Conservation (phyloP, 2,797 vertebrate genomes). For the Sebastes dallii region DNA sequence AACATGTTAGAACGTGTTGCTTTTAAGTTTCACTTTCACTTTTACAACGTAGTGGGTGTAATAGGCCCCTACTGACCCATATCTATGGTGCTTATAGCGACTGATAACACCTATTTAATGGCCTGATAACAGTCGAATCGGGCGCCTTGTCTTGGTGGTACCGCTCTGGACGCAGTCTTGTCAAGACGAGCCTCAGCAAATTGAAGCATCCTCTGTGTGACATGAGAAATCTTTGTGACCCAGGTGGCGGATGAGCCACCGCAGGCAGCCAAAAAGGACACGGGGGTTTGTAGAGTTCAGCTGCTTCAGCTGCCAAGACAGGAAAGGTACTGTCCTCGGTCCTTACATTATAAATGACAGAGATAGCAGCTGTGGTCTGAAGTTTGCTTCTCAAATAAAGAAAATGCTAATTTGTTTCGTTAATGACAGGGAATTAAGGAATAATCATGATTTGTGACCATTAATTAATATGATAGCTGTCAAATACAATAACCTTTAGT, state of each 20-base stretch:
- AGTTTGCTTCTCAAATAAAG: not conserved
- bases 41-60: too few relatives aligned
- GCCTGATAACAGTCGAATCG: too few relatives aligned
- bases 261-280: not conserved
- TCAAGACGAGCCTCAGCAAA: constrained; percentile 2
- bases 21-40: too few relatives aligned
- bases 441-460: not conserved
- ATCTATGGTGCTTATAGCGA: too few relatives aligned
- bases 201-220: not conserved
- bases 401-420: not conserved
- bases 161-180: not conserved
- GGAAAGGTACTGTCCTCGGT: not conserved
- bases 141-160: not conserved
- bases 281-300: constrained; percentile 10
- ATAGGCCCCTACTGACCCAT: too few relatives aligned
- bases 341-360: not conserved
- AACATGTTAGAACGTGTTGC: too few relatives aligned
- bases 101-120: too few relatives aligned
- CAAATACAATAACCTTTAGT: not conserved
- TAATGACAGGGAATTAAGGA: constrained; percentile 5
- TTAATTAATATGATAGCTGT: not conserved
- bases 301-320: not conserved
- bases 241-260: not conserved
- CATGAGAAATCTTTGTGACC: not conserved
- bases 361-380: not conserved